A percentile compares a stretch with the other conserved stretches of the same genome.
These are phyloP conservation scores for Macrosiphum euphorbiae DNA, from an alignment of 2,888 invertebrate genomes.

Conservation along the genomic window DNA sequence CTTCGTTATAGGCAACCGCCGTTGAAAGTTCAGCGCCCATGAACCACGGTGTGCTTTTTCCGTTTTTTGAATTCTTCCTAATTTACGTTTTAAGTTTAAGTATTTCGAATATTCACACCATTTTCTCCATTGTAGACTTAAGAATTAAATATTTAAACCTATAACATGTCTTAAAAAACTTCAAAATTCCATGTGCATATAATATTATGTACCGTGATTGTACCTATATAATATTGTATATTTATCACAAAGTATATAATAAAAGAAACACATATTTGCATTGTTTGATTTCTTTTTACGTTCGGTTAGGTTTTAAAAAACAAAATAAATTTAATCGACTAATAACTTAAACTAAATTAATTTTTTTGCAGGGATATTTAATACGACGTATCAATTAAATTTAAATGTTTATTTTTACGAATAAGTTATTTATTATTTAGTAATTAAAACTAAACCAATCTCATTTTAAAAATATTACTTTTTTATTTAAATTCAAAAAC, in stretches of 20 bases:
- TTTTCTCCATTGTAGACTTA: background rate
- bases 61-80: background rate
- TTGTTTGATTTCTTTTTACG: background rate
- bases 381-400: background rate
- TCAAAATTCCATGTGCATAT: background rate
- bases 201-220: background rate
- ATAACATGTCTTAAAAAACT: background rate
- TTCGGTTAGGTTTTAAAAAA: background rate
- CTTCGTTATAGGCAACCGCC: constrained; percentile 8
- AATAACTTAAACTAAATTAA: background rate
- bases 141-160: background rate
- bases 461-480: background rate
- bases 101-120: background rate
- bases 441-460: background rate
- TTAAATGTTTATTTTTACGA: background rate
- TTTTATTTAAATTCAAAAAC: background rate
- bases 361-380: background rate
- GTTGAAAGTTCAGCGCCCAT: constrained; percentile 53
- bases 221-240: background rate
- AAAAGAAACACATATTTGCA: background rate
- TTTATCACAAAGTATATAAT: background rate
- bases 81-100: background rate
- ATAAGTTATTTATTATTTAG: background rate
- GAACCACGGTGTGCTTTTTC: background rate
- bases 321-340: background rate